phyloP scores from a whole-genome alignment of 2,888 invertebrate species.

The Zygothrica quintamaculata region DNA sequence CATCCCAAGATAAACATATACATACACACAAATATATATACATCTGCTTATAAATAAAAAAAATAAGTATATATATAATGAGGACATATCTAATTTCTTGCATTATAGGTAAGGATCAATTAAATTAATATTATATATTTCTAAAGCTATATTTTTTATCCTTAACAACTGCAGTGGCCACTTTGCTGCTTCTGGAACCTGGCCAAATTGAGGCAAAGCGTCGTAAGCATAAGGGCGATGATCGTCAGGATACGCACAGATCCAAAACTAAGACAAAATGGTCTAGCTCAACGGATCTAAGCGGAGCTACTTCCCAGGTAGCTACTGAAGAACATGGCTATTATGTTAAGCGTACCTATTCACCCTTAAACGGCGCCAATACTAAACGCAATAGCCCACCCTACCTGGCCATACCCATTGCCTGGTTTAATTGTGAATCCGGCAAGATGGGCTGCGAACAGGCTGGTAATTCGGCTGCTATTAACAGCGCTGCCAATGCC shows the following conservation, averaged over 20 bases:
- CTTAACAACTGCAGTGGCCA: constrained; percentile 38
- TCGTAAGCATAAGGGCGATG: constrained; percentile 70
- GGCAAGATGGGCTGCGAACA: constrained; percentile 57
- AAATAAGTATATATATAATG: too few species aligned
- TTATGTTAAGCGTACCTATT: constrained; percentile 80
- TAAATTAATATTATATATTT: background rate
- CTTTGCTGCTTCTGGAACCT: constrained; percentile 57
- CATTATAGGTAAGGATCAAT: constrained; percentile 55
- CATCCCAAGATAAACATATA: too few species aligned
- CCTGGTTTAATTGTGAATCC: constrained; percentile 71
- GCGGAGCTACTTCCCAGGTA: constrained; percentile 61
- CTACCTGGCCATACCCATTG: constrained; percentile 79
- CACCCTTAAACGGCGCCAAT: constrained; percentile 42
- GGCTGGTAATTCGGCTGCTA: constrained; percentile 57
- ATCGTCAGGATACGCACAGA: constrained; percentile 53
- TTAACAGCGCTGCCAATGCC: constrained; percentile 67
- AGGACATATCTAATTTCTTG: constrained; percentile 49
- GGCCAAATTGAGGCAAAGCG: constrained; percentile 62
- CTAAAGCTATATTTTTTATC: background rate
- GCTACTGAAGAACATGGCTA: constrained; percentile 81
- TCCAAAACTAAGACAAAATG: constrained; percentile 82
- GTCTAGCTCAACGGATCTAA: constrained; percentile 74
- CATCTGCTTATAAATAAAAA: too few species aligned
- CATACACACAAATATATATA: too few species aligned
- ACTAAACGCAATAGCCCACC: constrained; percentile 68